Conservation (phyloP, 2,888 invertebrate species). For the Caenorhabditis panamensis region DNA sequence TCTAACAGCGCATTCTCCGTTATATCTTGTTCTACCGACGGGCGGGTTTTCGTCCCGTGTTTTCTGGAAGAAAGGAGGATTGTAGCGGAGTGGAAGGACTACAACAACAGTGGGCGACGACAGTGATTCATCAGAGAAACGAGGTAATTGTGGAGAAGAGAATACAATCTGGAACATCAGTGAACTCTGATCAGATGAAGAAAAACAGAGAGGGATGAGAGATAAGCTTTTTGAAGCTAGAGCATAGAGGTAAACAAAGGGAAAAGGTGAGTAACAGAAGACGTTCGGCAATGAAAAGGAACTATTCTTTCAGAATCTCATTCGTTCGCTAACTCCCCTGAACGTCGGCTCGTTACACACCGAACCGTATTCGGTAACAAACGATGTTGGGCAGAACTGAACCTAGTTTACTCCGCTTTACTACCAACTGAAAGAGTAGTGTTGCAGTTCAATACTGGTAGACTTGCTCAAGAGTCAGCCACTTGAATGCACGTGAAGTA, state of each 20-base stretch:
- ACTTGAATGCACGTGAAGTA: conserved; percentile 34
- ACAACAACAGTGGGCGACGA: background rate
- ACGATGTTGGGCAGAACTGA: no score
- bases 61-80: background rate
- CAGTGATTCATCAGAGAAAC: conserved; percentile 8
- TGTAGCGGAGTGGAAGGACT: conserved; percentile 13
- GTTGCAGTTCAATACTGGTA: conserved; percentile 2
- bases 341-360: no score
- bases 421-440: background rate
- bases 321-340: no score
- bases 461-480: conserved; percentile 1
- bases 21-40: no score
- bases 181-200: conserved; percentile 9
- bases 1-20: conserved; percentile 12
- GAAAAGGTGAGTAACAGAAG: no score
- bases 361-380: no score
- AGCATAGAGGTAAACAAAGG: no score
- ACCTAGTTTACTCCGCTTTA: background rate
- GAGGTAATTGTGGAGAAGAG: background rate
- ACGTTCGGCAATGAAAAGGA: no score
- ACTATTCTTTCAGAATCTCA: no score
- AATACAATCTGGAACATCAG: background rate
- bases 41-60: conserved; percentile 6
- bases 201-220: background rate
- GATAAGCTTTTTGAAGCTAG: background rate